These are phyloP conservation scores for Acanthopagrus latus DNA, from an alignment of 2,797 vertebrate species.

Conservation along the genomic window DNA sequence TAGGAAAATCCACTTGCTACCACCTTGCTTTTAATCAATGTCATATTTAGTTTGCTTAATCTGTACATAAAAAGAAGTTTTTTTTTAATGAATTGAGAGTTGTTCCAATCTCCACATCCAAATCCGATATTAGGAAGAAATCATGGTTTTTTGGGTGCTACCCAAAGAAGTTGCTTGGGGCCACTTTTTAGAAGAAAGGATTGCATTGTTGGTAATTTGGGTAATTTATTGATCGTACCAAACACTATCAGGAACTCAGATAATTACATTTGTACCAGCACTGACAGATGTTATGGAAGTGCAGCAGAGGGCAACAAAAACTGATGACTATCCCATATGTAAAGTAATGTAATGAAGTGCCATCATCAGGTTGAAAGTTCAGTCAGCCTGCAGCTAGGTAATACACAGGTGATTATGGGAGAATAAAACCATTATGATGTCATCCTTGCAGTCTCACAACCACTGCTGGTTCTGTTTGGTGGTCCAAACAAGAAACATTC, in stretches of 20 bases:
- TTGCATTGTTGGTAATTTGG: neutral
- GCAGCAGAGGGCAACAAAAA: neutral
- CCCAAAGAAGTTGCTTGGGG: too few relatives aligned
- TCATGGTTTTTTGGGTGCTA: too few relatives aligned
- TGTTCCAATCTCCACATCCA: neutral
- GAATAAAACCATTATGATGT: neutral
- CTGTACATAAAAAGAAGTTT: too few relatives aligned
- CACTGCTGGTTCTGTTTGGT: neutral
- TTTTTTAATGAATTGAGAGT: neutral
- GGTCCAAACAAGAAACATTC: neutral
- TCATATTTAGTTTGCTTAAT: too few relatives aligned
- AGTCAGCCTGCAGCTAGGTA: neutral
- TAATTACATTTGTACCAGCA: neutral
- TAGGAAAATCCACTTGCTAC: too few relatives aligned
- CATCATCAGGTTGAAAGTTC: neutral
- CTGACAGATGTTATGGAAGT: too few relatives aligned
- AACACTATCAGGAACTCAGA: neutral
- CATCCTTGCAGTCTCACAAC: neutral
- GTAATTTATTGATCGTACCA: neutral
- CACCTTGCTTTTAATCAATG: too few relatives aligned
- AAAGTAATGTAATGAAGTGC: neutral
- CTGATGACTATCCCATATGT: neutral
- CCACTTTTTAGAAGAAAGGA: neutral
- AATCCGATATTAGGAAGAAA: neutral
- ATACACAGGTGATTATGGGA: neutral